Evolutionary conservation across 1,140 invertebrate species (phyloP).

Genomic region (Tetranychus urticae): DNA sequence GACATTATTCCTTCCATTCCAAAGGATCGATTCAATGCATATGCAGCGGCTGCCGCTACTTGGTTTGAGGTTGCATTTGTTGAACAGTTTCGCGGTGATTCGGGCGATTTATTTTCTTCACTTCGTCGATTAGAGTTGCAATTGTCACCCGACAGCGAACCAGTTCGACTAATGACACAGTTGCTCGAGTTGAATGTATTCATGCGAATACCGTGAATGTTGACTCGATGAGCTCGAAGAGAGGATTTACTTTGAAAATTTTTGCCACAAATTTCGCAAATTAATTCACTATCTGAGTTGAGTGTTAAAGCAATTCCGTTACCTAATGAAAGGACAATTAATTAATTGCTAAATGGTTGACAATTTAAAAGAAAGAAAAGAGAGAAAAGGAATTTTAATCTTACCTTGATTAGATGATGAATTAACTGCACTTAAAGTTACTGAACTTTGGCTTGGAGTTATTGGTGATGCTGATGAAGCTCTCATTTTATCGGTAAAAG

Average conservation of each 20-base stretch:
- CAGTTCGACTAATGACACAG: not conserved
- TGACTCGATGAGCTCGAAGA: slow-evolving; percentile 31
- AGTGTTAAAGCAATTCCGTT: too few relatives aligned
- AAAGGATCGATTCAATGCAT: not conserved
- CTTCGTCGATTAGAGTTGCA: not conserved
- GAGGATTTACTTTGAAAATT: slow-evolving; percentile 33
- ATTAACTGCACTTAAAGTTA: too few relatives aligned
- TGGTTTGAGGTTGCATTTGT: too few relatives aligned
- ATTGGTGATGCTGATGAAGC: not conserved
- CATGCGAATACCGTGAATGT: slow-evolving; percentile 23
- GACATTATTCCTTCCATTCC: not conserved
- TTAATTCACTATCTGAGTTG: slow-evolving; percentile 8
- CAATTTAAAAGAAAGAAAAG: too few relatives aligned
- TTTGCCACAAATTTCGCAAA: slow-evolving; percentile 32
- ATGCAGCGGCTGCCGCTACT: not conserved
- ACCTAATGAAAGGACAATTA: too few relatives aligned
- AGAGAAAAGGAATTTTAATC: slow-evolving; percentile 5
- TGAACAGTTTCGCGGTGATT: not conserved
- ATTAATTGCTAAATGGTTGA: too few relatives aligned
- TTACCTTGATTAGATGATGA: slow-evolving; percentile 6
- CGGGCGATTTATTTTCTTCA: not conserved
- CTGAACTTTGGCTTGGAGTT: not conserved
- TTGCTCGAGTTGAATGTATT: slow-evolving; percentile 4
- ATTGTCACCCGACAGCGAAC: not conserved
- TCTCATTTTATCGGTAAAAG: not conserved